Percentiles rank a stretch among this genome's conserved stretches.
phyloP scores from a whole-genome alignment of 2,888 invertebrate species.

The Hemithea aestivaria region DNA sequence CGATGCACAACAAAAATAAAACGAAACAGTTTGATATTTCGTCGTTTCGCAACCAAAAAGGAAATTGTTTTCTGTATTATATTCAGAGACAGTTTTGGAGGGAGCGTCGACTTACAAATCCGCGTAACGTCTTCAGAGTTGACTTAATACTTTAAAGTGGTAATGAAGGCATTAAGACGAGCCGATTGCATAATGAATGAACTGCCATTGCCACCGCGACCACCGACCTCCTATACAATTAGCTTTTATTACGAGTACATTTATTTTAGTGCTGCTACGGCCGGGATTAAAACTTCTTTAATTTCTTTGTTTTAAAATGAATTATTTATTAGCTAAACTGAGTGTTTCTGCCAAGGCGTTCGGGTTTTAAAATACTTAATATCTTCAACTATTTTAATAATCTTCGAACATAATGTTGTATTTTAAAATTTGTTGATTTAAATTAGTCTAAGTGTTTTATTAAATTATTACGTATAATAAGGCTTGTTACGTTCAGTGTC shows the following conservation, averaged over 20 bases:
- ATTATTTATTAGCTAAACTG: not conserved
- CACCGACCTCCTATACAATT: constrained; percentile 58
- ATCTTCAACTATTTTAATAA: too few species aligned
- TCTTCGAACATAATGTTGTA: too few species aligned
- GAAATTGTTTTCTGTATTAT: constrained; percentile 39
- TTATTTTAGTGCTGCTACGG: constrained; percentile 29
- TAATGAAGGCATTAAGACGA: constrained; percentile 75
- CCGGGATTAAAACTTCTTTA: constrained; percentile 9
- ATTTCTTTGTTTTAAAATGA: constrained; percentile 7
- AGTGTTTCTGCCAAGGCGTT: constrained; percentile 10
- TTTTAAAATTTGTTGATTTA: too few species aligned
- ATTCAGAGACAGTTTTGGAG: constrained; percentile 37
- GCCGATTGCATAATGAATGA: constrained; percentile 74
- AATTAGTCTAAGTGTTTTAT: too few species aligned
- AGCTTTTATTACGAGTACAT: constrained; percentile 48
- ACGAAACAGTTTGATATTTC: constrained; percentile 9
- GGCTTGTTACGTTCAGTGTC: too few species aligned
- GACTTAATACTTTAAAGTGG: constrained; percentile 77
- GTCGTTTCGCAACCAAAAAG: constrained; percentile 26
- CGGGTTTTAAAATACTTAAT: not conserved
- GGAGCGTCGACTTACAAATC: constrained; percentile 58
- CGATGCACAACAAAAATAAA: constrained; percentile 8
- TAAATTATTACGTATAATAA: too few species aligned
- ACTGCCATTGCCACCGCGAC: constrained; percentile 36
- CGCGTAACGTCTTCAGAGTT: constrained; percentile 60